Conservation (phyloP, 1,140 invertebrate genomes). For the Eumeta japonica region DNA sequence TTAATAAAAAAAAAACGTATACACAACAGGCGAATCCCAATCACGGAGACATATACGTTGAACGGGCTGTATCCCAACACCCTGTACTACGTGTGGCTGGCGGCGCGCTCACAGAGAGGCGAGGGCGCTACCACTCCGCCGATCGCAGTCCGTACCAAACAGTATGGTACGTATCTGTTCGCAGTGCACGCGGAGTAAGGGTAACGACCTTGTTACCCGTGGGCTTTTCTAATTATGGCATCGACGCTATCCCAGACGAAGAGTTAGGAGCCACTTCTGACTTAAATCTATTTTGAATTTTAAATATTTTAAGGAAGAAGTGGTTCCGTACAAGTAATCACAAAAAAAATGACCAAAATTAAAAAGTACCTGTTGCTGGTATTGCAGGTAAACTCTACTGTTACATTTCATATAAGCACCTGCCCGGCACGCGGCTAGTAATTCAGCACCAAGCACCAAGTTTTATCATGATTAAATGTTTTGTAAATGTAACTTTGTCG, state of each 20-base stretch:
- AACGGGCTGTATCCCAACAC: constrained; percentile 92
- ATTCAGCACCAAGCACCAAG: constrained; percentile 53
- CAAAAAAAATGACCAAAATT: neutral
- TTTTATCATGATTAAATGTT: constrained; percentile 52
- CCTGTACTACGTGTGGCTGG: constrained; percentile 93
- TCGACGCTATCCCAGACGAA: neutral
- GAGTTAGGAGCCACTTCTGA: neutral
- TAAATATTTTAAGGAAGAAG: neutral
- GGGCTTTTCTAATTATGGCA: too few relatives aligned
- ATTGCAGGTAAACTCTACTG: constrained; percentile 48
- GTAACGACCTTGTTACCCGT: too few relatives aligned
- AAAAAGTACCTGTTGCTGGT: constrained; percentile 22
- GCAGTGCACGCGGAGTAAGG: too few relatives aligned
- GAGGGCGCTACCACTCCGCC: constrained; percentile 94
- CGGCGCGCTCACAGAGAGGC: constrained; percentile 85
- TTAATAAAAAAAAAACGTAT: too few relatives aligned
- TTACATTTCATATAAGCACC: constrained; percentile 56
- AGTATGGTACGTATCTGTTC: constrained; percentile 98
- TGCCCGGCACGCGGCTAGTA: constrained; percentile 57
- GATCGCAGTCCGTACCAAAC: constrained; percentile 89
- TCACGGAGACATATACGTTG: constrained; percentile 82
- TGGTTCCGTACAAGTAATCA: constrained; percentile 39
- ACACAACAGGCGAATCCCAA: constrained; percentile 66
- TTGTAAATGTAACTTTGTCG: constrained; percentile 47
- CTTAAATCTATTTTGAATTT: neutral